Evolutionary conservation across 2,113 vertebrate species (phyloP).

Genomic region (Gymnarchus niloticus): DNA sequence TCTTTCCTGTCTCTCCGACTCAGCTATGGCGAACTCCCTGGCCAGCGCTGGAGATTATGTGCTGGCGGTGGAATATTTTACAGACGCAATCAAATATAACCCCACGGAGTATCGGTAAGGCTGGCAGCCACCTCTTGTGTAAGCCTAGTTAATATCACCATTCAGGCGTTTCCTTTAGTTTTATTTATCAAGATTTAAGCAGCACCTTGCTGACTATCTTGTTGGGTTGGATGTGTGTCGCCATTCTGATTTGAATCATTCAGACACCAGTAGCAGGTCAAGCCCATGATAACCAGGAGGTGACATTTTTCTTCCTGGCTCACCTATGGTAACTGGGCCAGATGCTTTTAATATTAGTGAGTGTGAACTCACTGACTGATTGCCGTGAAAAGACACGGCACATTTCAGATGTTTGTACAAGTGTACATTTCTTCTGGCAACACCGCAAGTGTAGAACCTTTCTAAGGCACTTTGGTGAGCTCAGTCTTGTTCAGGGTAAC

Average conservation of each 20-base stretch:
- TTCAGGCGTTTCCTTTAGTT: no score
- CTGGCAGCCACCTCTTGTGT: background rate
- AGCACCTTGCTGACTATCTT: background rate
- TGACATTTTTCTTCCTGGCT: background rate
- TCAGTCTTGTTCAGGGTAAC: background rate
- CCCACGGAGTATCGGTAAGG: slow-evolving; percentile 72
- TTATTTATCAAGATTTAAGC: background rate
- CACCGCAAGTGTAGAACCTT: background rate
- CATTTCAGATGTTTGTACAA: background rate
- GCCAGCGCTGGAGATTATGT: slow-evolving; percentile 55
- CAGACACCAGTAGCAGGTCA: background rate
- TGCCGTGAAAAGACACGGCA: background rate
- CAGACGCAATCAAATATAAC: slow-evolving; percentile 68
- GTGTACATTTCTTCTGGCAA: background rate
- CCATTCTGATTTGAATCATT: background rate
- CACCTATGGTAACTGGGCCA: background rate
- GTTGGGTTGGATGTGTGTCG: background rate
- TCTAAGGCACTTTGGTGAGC: background rate
- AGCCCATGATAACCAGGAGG: background rate
- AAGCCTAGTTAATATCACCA: background rate
- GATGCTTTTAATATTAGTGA: background rate
- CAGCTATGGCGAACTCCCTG: slow-evolving; percentile 63
- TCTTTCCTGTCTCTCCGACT: background rate
- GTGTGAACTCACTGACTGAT: background rate
- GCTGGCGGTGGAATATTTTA: slow-evolving; percentile 66